Evolutionary conservation across 2,113 vertebrate genomes (phyloP).

Genomic region (Daphoenositta chrysoptera): DNA sequence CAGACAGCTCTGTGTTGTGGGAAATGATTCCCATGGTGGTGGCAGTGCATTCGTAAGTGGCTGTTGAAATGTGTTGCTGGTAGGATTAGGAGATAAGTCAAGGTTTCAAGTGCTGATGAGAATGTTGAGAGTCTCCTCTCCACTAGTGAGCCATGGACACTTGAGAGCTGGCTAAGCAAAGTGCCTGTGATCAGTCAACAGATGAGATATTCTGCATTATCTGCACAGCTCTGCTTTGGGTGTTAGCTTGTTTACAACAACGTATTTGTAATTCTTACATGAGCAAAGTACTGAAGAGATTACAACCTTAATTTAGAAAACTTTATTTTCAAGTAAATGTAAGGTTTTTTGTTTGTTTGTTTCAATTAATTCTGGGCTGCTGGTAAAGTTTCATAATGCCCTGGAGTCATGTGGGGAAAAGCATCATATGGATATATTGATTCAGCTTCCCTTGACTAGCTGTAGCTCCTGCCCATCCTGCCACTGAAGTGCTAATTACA

Average conservation of each 20-base stretch:
- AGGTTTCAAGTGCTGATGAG: slow-evolving; percentile 56
- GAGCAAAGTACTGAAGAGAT: not conserved
- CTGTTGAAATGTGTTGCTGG: slow-evolving; percentile 62
- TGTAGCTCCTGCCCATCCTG: not conserved
- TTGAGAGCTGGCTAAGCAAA: slow-evolving; percentile 12
- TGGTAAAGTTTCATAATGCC: not conserved
- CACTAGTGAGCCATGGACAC: not conserved
- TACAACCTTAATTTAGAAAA: not conserved
- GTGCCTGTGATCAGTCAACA: not conserved
- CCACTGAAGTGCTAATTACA: not conserved
- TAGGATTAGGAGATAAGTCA: slow-evolving; percentile 52
- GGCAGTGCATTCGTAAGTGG: slow-evolving; percentile 37
- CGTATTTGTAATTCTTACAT: not conserved
- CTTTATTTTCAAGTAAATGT: not conserved
- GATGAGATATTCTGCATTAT: not conserved
- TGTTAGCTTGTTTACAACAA: not conserved
- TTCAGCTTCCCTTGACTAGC: not conserved
- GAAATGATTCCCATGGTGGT: not conserved
- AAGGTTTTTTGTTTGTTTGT: not conserved
- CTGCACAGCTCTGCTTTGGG: not conserved
- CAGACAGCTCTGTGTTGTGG: slow-evolving; percentile 23
- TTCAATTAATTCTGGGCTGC: not conserved
- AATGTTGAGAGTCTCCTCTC: slow-evolving; percentile 53
- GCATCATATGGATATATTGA: not conserved
- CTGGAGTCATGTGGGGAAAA: not conserved